Evolutionary conservation across 2,797 vertebrate genomes (phyloP).

Genomic region (Bufotes viridis): DNA sequence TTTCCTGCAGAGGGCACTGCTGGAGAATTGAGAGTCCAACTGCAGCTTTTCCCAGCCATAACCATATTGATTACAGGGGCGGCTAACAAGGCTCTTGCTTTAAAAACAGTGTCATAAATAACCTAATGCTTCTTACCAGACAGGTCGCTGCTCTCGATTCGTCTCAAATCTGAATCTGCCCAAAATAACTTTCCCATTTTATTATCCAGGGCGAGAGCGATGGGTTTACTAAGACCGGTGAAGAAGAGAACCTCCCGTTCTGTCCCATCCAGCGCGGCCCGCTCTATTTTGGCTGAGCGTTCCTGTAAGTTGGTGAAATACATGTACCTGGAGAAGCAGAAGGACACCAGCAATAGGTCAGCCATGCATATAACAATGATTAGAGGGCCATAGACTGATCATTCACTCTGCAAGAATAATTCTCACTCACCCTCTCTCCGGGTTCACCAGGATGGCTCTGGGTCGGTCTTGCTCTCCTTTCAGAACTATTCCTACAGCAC

Average conservation of each 20-base stretch:
- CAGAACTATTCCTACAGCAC: constrained; percentile 89
- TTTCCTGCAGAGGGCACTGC: no score
- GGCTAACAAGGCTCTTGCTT: no score
- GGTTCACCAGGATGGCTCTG: constrained; percentile 93
- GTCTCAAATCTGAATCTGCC: constrained; percentile 93
- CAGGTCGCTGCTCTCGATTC: constrained; percentile 97
- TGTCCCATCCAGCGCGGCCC: constrained; percentile 92
- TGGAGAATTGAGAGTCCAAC: no score
- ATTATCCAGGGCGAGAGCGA: constrained; percentile 91
- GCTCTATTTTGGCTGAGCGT: constrained; percentile 92
- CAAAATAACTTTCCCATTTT: constrained; percentile 92
- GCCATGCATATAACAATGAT: neutral
- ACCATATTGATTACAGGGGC: no score
- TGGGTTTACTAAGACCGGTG: constrained; percentile 89
- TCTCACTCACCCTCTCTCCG: constrained; percentile 88
- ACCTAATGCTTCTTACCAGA: constrained; percentile 80
- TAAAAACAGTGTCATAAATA: neutral
- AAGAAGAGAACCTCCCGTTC: constrained; percentile 95
- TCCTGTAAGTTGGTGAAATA: constrained; percentile 98
- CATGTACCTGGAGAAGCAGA: constrained; percentile 86
- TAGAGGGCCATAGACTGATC: no score
- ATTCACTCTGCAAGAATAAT: no score
- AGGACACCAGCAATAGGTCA: neutral
- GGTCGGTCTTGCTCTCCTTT: constrained; percentile 90
- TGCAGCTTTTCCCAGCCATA: no score